Percentiles rank a stretch among this genome's conserved stretches.
phyloP scores from a whole-genome alignment of 2,888 invertebrate species.

The Halocaridina rubra region DNA sequence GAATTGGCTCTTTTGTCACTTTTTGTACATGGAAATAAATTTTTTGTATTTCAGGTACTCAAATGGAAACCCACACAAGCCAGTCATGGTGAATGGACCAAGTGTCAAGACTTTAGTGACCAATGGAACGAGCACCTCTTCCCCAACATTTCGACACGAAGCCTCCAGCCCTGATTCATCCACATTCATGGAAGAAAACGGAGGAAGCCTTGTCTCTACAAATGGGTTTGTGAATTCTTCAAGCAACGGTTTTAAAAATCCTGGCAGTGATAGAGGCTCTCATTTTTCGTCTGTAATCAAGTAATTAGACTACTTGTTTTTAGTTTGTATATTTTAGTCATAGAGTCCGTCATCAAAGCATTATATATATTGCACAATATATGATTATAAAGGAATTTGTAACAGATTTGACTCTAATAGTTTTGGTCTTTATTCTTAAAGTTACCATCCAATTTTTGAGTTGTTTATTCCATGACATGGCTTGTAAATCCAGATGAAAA shows the following conservation, averaged over 20 bases:
- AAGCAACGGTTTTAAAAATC: conserved; percentile 6
- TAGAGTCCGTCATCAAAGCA: too few species aligned
- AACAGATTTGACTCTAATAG: too few species aligned
- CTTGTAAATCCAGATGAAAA: too few species aligned
- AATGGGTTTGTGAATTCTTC: background rate
- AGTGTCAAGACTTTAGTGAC: conserved; percentile 42
- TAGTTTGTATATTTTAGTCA: too few species aligned
- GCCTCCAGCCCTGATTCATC: conserved; percentile 13
- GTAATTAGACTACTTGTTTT: too few species aligned
- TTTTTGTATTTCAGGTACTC: background rate
- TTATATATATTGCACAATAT: too few species aligned
- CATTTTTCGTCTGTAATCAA: conserved; percentile 52
- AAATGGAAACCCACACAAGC: conserved; percentile 20
- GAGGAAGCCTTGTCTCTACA: conserved; percentile 4
- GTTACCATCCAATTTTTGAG: too few species aligned
- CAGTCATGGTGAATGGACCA: conserved; percentile 40
- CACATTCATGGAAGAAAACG: conserved; percentile 26
- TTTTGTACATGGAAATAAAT: too few species aligned
- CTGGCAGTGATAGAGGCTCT: conserved; percentile 26
- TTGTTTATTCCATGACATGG: too few species aligned
- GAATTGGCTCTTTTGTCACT: too few species aligned
- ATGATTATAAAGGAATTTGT: too few species aligned
- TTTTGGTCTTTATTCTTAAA: too few species aligned
- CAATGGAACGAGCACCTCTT: conserved; percentile 16
- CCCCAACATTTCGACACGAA: conserved; percentile 24